Conservation (phyloP, 2,888 invertebrate species). For the Orchesellides sinensis region DNA sequence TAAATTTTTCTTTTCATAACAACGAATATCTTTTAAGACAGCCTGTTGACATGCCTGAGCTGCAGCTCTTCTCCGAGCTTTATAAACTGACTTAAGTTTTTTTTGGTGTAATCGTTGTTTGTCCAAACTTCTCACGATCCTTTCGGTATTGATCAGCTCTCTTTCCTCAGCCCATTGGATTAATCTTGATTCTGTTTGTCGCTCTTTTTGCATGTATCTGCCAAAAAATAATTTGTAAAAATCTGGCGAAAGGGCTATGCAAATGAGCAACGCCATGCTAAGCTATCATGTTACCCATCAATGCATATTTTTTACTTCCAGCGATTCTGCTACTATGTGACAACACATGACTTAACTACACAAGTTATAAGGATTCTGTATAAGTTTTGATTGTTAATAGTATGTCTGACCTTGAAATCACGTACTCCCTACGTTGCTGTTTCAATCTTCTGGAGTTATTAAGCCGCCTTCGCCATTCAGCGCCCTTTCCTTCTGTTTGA, state of each 20-base stretch:
- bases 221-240: neutral
- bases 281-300: neutral
- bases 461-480: neutral
- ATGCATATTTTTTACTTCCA: neutral
- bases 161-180: constrained; percentile 1
- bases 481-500: constrained; percentile 19
- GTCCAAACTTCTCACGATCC: neutral
- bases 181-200: constrained; percentile 2
- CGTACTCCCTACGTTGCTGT: neutral
- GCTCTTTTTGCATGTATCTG: constrained; percentile 6
- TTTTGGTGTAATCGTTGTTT: constrained; percentile 14
- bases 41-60: neutral
- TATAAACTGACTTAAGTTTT: neutral
- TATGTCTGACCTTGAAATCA: constrained; percentile 25
- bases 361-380: neutral
- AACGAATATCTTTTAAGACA: constrained; percentile 13
- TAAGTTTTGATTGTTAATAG: too few relatives aligned
- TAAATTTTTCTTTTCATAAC: neutral
- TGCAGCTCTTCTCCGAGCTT: neutral
- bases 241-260: neutral
- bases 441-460: neutral
- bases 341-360: neutral
- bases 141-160: constrained; percentile 13
- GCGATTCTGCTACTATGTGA: neutral
- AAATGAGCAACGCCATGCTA: neutral